phyloP scores from a whole-genome alignment of 2,888 invertebrate genomes.

The Cynaeus angustus region DNA sequence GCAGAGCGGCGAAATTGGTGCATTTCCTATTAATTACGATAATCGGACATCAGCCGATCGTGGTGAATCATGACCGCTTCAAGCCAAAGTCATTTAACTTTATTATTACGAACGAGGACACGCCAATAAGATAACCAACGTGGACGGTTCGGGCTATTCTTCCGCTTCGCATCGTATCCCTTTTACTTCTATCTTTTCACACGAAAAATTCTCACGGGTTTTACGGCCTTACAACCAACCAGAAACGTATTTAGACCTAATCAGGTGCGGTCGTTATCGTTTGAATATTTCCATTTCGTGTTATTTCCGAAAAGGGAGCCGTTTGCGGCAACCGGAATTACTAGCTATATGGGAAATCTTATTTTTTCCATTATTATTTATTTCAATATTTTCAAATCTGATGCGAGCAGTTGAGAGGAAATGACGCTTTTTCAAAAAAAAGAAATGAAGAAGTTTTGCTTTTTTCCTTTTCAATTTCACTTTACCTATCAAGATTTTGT shows the following conservation, averaged over 20 bases:
- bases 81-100: conserved; percentile 56
- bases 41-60: conserved; percentile 62
- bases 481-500: too few species aligned
- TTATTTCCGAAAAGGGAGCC: conserved; percentile 11
- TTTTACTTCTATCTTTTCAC: conserved; percentile 34
- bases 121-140: conserved; percentile 16
- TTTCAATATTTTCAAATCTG: conserved; percentile 8
- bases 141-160: conserved; percentile 20
- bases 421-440: too few species aligned
- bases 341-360: neutral
- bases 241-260: conserved; percentile 31
- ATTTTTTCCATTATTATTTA: conserved; percentile 3
- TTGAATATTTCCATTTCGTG: conserved; percentile 22
- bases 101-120: conserved; percentile 40
- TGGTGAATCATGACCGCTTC: conserved; percentile 55
- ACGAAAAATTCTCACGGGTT: conserved; percentile 31
- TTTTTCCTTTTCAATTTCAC: too few species aligned
- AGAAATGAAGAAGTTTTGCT: too few species aligned
- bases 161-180: conserved; percentile 22
- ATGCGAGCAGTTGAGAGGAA: neutral
- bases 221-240: conserved; percentile 13
- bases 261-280: conserved; percentile 28
- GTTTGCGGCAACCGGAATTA: conserved; percentile 1
- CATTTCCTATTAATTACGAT: conserved; percentile 70
- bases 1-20: conserved; percentile 67